Conservation (phyloP, 1,140 invertebrate species). For the Rhysida immarginata region DNA sequence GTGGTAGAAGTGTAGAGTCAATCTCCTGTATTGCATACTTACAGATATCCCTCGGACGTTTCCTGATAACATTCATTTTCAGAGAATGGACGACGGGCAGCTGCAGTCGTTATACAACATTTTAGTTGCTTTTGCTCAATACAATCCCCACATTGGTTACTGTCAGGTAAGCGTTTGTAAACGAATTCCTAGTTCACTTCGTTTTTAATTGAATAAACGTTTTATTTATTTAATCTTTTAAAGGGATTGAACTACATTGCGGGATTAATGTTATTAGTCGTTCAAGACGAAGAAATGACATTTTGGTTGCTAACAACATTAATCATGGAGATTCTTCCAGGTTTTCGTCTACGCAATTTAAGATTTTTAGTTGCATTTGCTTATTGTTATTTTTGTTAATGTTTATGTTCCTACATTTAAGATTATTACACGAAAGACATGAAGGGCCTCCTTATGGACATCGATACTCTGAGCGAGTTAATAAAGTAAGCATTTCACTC, state of each 20-base stretch:
- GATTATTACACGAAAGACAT: conserved; percentile 78
- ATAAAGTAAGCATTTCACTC: conserved; percentile 39
- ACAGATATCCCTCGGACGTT: conserved; percentile 55
- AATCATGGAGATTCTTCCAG: conserved; percentile 66
- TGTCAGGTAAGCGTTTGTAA: conserved; percentile 45
- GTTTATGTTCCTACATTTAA: conserved; percentile 8
- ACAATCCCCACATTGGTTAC: conserved; percentile 72
- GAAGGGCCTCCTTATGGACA: conserved; percentile 69
- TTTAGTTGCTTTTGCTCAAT: conserved; percentile 71
- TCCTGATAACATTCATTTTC: conserved; percentile 86
- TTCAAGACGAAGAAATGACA: conserved; percentile 72
- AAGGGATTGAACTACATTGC: conserved; percentile 83
- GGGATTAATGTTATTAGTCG: conserved; percentile 63
- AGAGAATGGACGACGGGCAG: conserved; percentile 44
- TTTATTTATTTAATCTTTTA: neutral
- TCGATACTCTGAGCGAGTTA: conserved; percentile 69
- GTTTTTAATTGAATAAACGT: neutral
- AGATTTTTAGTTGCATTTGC: too few species aligned
- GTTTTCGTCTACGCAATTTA: conserved; percentile 14
- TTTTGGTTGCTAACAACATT: conserved; percentile 72
- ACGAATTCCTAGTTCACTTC: neutral
- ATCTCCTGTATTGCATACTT: too few species aligned
- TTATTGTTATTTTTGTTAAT: too few species aligned
- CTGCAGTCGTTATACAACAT: conserved; percentile 57
- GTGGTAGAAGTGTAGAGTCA: too few species aligned